phyloP scores from a whole-genome alignment of 2,888 invertebrate species.

The Sesamia inferens region DNA sequence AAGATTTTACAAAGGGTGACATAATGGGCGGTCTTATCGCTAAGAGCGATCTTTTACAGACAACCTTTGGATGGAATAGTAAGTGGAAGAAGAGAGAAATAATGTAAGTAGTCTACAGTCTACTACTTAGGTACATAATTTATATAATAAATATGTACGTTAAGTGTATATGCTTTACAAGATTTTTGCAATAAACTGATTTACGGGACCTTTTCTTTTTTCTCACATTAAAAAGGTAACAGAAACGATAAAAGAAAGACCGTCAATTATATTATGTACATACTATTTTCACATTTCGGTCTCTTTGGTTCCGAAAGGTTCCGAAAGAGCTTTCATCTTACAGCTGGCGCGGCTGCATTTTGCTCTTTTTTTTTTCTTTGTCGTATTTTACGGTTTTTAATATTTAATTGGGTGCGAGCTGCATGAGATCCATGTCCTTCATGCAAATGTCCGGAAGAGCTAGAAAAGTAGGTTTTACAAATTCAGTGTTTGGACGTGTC shows the following conservation, averaged over 20 bases:
- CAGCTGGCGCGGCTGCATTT: background rate
- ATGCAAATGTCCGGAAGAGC: background rate
- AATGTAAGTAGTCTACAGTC: too few species aligned
- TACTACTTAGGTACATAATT: too few species aligned
- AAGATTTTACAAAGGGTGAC: too few species aligned
- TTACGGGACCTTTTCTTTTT: background rate
- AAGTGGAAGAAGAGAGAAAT: too few species aligned
- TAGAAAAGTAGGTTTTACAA: background rate
- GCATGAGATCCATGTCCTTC: background rate
- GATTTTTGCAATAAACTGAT: background rate
- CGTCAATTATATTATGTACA: background rate
- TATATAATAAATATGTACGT: too few species aligned
- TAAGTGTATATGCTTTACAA: background rate
- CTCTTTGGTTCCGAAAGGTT: background rate
- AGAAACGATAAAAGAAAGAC: background rate
- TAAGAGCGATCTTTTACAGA: too few species aligned
- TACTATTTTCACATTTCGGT: background rate
- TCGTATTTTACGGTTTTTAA: background rate
- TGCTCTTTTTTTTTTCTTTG: background rate
- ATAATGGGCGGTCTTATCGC: too few species aligned
- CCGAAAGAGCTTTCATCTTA: background rate
- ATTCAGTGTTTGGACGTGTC: background rate
- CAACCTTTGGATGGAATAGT: too few species aligned
- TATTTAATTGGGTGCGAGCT: background rate
- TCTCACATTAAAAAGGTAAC: background rate